Evolutionary conservation across 2,888 invertebrate species (phyloP).

Genomic region (Acanthosoma haemorrhoidale): DNA sequence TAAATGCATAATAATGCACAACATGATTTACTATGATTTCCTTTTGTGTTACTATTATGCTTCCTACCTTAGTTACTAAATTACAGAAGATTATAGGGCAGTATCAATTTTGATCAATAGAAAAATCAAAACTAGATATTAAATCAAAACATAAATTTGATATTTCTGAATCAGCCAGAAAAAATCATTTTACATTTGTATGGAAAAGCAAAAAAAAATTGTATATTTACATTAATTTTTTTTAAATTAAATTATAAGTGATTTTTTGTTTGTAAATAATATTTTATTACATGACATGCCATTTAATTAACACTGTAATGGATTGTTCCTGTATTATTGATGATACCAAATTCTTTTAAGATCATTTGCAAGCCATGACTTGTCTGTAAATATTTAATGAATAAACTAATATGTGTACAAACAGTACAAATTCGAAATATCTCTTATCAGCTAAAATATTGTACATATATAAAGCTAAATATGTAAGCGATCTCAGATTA

Average conservation of each 20-base stretch:
- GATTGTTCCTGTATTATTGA: slow-evolving; percentile 13
- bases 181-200: not conserved
- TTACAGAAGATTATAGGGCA: no score
- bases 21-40: no score
- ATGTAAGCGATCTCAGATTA: not conserved
- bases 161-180: not conserved
- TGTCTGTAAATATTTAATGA: not conserved
- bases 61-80: no score
- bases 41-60: no score
- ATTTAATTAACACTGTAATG: not conserved
- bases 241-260: not conserved
- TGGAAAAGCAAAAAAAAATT: not conserved
- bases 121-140: no score
- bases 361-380: not conserved
- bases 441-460: not conserved
- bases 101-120: no score
- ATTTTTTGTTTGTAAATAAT: not conserved
- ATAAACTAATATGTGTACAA: not conserved
- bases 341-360: slow-evolving; percentile 18
- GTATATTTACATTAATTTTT: no score
- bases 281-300: not conserved
- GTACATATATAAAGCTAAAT: not conserved
- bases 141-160: no score
- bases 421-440: not conserved
- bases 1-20: no score